Evolutionary conservation across 1,140 invertebrate species (phyloP), one percentile per base, ranked within the genome.

Genomic region (Drosophila kohkoa): DNA sequence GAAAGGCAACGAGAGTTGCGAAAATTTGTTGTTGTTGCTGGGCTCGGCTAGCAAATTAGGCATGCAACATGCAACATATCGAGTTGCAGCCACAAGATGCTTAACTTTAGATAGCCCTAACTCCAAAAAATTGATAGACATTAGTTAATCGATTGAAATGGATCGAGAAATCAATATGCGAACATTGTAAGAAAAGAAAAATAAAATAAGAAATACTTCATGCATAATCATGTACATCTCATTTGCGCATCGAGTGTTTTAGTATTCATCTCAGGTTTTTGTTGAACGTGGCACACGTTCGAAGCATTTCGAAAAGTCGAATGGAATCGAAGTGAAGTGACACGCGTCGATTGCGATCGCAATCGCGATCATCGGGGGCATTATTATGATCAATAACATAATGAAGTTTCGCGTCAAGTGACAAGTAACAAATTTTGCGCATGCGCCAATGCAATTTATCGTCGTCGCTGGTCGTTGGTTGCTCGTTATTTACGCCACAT

Each of bases 1-100:
- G 79, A 87, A 87, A 87, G 82, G 68, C 72, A 78, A 60, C 65
- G 62, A 64, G 80, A 76, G 32, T 55, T 55, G 13, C 52, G 20
- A 60, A 46, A 60, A 60, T 32, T 25, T 25, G 20, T 3, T 30
- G 58, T 72, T 32, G 20, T 25, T 51, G 54, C 55, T 72, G 75
- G 79, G 78, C 60, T 74, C 65, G 74, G 66, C 79, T 55, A 68
- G 71, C 64, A 72, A 72, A 81, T 72, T 66, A 75, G 63, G 59
- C 78, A 59, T 58, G 48, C 38, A 45, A 28, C 55, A 58, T 43
- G 55, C 55, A 25, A 41, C 54, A 57, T 48, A 20, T 20, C 15
- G 48, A 41, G 25, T 30, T 35, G 41, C 51, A 35, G 55, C 35
- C 51, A 51, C 6, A n/a, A 73, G 70, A 74, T 74, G 38, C n/a